Evolutionary conservation across 2,888 invertebrate species (phyloP).

Genomic region (Rhagophthalmus giganteus): DNA sequence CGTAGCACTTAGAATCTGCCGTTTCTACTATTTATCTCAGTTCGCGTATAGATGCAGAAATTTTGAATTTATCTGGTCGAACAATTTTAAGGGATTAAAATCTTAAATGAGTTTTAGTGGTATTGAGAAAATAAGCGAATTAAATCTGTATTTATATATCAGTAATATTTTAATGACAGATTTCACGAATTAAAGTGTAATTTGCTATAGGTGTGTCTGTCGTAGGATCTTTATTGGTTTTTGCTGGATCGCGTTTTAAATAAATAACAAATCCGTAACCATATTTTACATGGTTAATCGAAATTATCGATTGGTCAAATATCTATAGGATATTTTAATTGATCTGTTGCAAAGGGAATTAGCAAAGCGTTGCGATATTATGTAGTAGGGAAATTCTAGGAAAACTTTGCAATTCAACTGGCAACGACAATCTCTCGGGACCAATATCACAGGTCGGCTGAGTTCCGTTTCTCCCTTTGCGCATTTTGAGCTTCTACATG

Average conservation of each 20-base stretch:
- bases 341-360: slow-evolving; percentile 10
- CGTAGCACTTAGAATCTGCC: not conserved
- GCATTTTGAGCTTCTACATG: slow-evolving; percentile 26
- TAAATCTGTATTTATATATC: too few species aligned
- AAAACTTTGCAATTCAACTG: slow-evolving; percentile 28
- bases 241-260: too few species aligned
- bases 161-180: too few species aligned
- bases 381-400: slow-evolving; percentile 13
- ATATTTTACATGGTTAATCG: too few species aligned
- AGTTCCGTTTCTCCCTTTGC: slow-evolving; percentile 24
- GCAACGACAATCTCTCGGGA: slow-evolving; percentile 23
- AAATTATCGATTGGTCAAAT: too few species aligned
- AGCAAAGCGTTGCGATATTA: slow-evolving; percentile 17
- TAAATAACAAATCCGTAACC: too few species aligned
- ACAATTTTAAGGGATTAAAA: too few species aligned
- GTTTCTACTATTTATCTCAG: not conserved
- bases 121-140: too few species aligned
- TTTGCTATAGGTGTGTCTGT: too few species aligned
- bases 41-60: not conserved
- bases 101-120: too few species aligned
- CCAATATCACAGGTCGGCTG: slow-evolving; percentile 34
- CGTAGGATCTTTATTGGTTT: too few species aligned
- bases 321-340: slow-evolving; percentile 22
- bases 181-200: too few species aligned
- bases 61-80: not conserved